A percentile compares a stretch with the other conserved stretches of the same genome.
These are phyloP conservation scores for Drosophila ohnishii DNA, from an alignment of 1,140 invertebrate genomes.

Conservation along the genomic window DNA sequence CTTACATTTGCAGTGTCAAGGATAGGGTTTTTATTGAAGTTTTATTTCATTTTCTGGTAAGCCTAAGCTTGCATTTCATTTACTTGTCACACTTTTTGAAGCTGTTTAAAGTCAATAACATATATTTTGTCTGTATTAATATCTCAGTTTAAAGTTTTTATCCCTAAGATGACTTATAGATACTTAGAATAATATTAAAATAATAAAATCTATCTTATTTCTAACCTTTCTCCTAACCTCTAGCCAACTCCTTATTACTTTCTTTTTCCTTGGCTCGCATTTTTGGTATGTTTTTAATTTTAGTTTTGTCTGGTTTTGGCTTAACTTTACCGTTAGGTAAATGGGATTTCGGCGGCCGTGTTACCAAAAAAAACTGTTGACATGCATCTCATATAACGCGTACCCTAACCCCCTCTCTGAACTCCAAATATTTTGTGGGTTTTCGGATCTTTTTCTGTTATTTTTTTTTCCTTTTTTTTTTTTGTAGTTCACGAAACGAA, in stretches of 20 bases:
- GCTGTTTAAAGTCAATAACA: background rate
- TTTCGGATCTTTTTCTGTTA: conserved; percentile 13
- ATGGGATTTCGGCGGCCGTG: conserved; percentile 64
- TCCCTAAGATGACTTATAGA: background rate
- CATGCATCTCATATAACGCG: conserved; percentile 79
- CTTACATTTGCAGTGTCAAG: conserved; percentile 10
- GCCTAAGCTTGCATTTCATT: conserved; percentile 10
- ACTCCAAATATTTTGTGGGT: conserved; percentile 4
- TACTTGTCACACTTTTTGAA: conserved; percentile 15
- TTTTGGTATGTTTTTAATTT: conserved; percentile 17
- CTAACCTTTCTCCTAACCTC: conserved; percentile 17
- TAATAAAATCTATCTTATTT: background rate
- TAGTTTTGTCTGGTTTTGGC: conserved; percentile 1
- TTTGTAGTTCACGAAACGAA: conserved; percentile 56
- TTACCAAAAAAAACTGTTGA: conserved; percentile 58
- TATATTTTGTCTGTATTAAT: background rate
- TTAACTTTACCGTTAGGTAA: conserved; percentile 67
- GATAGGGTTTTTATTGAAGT: background rate
- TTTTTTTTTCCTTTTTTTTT: conserved; percentile 36
- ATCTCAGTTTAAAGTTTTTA: too few species aligned
- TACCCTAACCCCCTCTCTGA: conserved; percentile 28
- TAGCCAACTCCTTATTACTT: conserved; percentile 32
- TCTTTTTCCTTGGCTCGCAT: conserved; percentile 61
- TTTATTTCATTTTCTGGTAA: background rate
- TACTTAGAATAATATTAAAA: background rate